Conservation (phyloP, 2,888 invertebrate genomes). For the Orchesellides sinensis region DNA sequence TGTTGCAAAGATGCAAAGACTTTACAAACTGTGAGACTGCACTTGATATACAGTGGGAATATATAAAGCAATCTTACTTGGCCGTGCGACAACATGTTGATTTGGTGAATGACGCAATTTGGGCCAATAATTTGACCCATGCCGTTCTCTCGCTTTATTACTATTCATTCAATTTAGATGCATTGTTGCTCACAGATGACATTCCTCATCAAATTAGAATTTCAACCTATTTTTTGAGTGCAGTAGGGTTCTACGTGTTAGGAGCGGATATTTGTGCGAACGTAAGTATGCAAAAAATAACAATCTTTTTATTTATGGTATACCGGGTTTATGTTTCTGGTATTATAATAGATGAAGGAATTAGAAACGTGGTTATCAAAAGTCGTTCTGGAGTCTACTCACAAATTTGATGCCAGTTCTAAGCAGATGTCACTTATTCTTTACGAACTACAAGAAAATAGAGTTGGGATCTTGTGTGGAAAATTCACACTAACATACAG, state of each 20-base stretch:
- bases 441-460: conserved; percentile 10
- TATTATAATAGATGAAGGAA: neutral
- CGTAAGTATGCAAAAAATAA: no score
- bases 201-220: neutral
- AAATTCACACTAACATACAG: conserved; percentile 18
- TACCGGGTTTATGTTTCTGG: no score
- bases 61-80: no score
- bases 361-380: neutral
- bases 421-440: neutral
- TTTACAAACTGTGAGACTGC: no score
- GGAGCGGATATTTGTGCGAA: conserved; percentile 12
- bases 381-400: neutral
- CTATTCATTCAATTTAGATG: conserved; percentile 29
- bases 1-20: no score
- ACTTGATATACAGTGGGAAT: no score
- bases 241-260: neutral
- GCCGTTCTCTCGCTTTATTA: neutral
- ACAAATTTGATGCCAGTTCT: no score
- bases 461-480: conserved; percentile 12
- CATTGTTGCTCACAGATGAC: neutral
- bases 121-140: neutral
- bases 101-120: neutral
- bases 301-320: no score
- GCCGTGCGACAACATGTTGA: no score
- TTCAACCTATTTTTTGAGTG: neutral